Evolutionary conservation across 2,797 vertebrate species (phyloP).

Genomic region (Ctenopoma kingsleyae): DNA sequence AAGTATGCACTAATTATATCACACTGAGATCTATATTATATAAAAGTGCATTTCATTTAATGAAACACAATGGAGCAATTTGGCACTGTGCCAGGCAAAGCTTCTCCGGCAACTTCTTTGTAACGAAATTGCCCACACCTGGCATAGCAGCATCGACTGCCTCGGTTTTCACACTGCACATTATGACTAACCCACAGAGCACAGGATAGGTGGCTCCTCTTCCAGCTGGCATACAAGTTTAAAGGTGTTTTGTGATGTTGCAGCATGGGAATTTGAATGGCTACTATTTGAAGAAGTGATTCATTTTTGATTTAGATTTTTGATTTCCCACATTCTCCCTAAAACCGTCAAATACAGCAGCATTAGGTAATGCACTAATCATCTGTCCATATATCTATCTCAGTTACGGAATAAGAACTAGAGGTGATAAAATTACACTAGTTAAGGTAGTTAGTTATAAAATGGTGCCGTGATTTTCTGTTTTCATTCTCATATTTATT

Average conservation of each 20-base stretch:
- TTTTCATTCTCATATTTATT: too few species aligned
- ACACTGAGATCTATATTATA: slow-evolving; percentile 34
- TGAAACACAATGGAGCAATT: slow-evolving; percentile 39
- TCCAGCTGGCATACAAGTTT: slow-evolving; percentile 4
- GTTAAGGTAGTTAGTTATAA: too few species aligned
- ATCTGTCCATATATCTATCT: too few species aligned
- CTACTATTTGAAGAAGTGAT: not conserved
- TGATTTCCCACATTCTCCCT: not conserved
- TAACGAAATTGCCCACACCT: slow-evolving; percentile 38
- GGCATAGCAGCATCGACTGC: slow-evolving; percentile 27
- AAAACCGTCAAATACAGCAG: not conserved
- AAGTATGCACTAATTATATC: slow-evolving; percentile 45
- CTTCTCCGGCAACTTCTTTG: slow-evolving; percentile 37
- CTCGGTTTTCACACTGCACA: slow-evolving; percentile 37
- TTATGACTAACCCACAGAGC: slow-evolving; percentile 36
- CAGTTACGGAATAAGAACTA: too few species aligned
- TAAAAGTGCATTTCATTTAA: slow-evolving; percentile 54
- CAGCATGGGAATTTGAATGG: slow-evolving; percentile 4
- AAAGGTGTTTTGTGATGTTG: slow-evolving; percentile 19
- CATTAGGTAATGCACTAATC: too few species aligned
- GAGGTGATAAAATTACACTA: too few species aligned
- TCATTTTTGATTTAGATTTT: not conserved
- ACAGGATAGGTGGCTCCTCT: slow-evolving; percentile 24
- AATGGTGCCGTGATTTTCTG: too few species aligned
- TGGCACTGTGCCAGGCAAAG: slow-evolving; percentile 35